These are phyloP conservation scores for Athrips mouffetella DNA, from an alignment of 2,888 invertebrate genomes.

Conservation along the genomic window DNA sequence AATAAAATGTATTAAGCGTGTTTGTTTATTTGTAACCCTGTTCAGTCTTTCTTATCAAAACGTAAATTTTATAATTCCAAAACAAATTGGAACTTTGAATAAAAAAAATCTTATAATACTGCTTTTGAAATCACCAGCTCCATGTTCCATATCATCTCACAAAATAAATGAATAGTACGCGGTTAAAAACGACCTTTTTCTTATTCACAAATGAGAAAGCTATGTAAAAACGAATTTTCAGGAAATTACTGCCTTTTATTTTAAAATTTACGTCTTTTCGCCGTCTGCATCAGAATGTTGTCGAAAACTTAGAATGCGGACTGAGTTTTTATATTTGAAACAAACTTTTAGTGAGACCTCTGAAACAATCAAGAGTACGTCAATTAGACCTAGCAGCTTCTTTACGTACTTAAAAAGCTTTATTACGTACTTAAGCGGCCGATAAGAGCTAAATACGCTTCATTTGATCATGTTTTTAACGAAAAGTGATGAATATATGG, in stretches of 20 bases:
- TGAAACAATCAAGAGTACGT: too few relatives aligned
- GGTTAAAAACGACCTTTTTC: too few relatives aligned
- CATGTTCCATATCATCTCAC: neutral
- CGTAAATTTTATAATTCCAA: neutral
- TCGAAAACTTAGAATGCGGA: too few relatives aligned
- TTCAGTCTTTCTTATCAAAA: neutral
- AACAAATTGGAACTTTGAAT: neutral
- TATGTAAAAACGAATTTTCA: neutral
- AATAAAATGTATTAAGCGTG: too few relatives aligned
- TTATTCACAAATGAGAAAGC: too few relatives aligned
- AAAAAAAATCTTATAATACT: neutral
- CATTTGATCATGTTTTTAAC: too few relatives aligned
- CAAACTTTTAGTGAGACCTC: neutral
- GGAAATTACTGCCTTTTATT: neutral
- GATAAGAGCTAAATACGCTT: too few relatives aligned
- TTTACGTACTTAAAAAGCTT: neutral
- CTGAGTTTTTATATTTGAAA: neutral
- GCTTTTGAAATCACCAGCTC: neutral
- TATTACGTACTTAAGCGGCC: neutral
- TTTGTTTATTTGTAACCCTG: too few relatives aligned
- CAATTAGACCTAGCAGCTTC: too few relatives aligned
- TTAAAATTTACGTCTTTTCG: conserved; percentile 8
- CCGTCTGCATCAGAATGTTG: too few relatives aligned
- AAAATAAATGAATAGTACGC: too few relatives aligned
- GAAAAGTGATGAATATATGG: too few relatives aligned